phyloP scores from a whole-genome alignment of 2,888 invertebrate species.

The Orthosia gothica region DNA sequence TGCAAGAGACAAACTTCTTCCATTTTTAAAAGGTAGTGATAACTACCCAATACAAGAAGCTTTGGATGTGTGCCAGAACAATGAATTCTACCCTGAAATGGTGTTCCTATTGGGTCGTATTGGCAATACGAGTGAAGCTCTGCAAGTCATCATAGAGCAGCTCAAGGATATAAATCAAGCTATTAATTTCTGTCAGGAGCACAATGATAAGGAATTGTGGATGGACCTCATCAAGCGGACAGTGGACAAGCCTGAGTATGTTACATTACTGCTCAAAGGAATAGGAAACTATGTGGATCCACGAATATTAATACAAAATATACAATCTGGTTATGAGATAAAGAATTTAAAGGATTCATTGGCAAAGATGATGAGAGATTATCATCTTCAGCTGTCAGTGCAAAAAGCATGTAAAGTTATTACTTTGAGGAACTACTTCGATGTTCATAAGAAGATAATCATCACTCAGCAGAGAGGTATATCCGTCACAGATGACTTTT shows the following conservation, averaged over 20 bases:
- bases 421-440: slow-evolving; percentile 97
- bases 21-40: slow-evolving; percentile 97
- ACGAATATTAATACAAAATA: slow-evolving; percentile 96
- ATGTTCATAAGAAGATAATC: slow-evolving; percentile 96
- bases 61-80: slow-evolving; percentile 96
- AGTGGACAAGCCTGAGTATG: slow-evolving; percentile 95
- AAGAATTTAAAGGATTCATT: slow-evolving; percentile 97
- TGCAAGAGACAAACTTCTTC: slow-evolving; percentile 95
- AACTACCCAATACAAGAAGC: slow-evolving; percentile 98
- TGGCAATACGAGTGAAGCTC: slow-evolving; percentile 97
- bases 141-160: slow-evolving; percentile 96
- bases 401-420: slow-evolving; percentile 98
- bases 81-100: slow-evolving; percentile 97
- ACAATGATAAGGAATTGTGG: slow-evolving; percentile 98
- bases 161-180: slow-evolving; percentile 98
- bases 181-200: slow-evolving; percentile 99
- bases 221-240: slow-evolving; percentile 97
- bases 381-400: slow-evolving; percentile 97
- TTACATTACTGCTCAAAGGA: slow-evolving; percentile 91
- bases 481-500: slow-evolving; percentile 94
- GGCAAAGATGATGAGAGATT: slow-evolving; percentile 98
- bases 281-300: slow-evolving; percentile 97
- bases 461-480: slow-evolving; percentile 95
- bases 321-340: slow-evolving; percentile 96
- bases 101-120: slow-evolving; percentile 97